Evolutionary conservation across 2,797 vertebrate species (phyloP), one percentile per base, ranked within the genome.

Genomic region (Anabacerthia variegaticeps): DNA sequence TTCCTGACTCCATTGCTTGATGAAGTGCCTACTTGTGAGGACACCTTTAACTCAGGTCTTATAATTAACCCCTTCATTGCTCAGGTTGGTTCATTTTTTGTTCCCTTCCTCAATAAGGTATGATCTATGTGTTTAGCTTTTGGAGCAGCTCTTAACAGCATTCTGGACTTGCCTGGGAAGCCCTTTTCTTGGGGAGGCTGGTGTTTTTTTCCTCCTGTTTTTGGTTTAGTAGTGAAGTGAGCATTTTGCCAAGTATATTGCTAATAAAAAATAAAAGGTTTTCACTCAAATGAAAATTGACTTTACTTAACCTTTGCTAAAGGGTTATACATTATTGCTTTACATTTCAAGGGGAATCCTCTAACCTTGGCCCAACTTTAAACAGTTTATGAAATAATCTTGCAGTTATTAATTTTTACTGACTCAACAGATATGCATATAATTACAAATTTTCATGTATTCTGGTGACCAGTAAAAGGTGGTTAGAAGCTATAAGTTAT

Each of bases 1-100:
- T 99, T 99, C 98, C 98, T 98, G 98, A 98, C 98, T 98, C 98
- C 98, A 98, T 98, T 96, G 96, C 98, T 98, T 99, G 98, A 99
- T 99, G 98, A 98, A 98, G 98, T 98, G 98, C 96, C 95, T 92
- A 90, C 94, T 96, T 97, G 94, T 96, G 91, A 93, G 92, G 97
- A 97, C 97, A 98, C 98, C 98, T 98, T 98, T 98, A 98, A 98
- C 96, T 96, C 95, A 95, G 97, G 96, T 96, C 97, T 97, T 96
- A 96, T 98, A 98, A 98, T 98, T 98, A 98, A 98, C 98, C 98
- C 98, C 97, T 98, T 96, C 97, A 97, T 91, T 97, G 97, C 97
- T 93, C 69, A 24, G 79, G 88, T 89, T 55, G 80, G 16, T 48
- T 89, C 76, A 39, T 94, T 90, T 74, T 92, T 93, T 85, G 86